Base-by-base conservation (phyloP, 2,797 vertebrate genomes). In the Tragopan temminckii region DNA sequence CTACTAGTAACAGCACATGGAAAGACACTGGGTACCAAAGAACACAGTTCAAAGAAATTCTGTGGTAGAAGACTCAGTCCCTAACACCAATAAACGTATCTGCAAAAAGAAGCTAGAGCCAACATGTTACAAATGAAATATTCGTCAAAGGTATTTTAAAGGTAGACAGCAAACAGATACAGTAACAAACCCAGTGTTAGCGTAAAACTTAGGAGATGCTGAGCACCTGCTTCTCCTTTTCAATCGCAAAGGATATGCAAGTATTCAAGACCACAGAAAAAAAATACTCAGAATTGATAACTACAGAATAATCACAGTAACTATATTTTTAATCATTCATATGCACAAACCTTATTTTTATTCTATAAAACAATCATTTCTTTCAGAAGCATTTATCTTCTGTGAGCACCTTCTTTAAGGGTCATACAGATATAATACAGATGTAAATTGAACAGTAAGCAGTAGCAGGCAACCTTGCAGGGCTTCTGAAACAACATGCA, bases 401-500 rank as follows among this genome's bases (percentile, higher is more conserved):
- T 43, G 42, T 21, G 78, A 85, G 38, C 17, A 67, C 16, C 35
- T 55, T 88, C 64, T 42, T 78, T 52, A 46, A 57, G 71, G 8
- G 3, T 24, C 25, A 70, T 6, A 19, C 0, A 66, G 8, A 64
- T 18, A n/a, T n/a, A n/a, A n/a, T n/a, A n/a, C n/a, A n/a, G n/a
- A n/a, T 14, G 52, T 23, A 74, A 86, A 63, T 4, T 63, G 35
- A 87, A 89, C 81, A 89, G 75, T 9, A 38, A 79, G 5, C 1
- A 4, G 24, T 5, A 70, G 23, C 0, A 86, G 24, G 63, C 13
- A 85, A 79, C 36, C 9, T 35, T 46, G 36, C 13, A 69, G 11
- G 31, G 16, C 3, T 0, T 53, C 83, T 64, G 53, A 70, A 67
- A 29, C 13, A 77, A 63, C 4, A 63, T 0, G 3, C 91, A 79